Evolutionary conservation across 2,888 invertebrate species (phyloP).

Genomic region (Drosophila subquinaria): DNA sequence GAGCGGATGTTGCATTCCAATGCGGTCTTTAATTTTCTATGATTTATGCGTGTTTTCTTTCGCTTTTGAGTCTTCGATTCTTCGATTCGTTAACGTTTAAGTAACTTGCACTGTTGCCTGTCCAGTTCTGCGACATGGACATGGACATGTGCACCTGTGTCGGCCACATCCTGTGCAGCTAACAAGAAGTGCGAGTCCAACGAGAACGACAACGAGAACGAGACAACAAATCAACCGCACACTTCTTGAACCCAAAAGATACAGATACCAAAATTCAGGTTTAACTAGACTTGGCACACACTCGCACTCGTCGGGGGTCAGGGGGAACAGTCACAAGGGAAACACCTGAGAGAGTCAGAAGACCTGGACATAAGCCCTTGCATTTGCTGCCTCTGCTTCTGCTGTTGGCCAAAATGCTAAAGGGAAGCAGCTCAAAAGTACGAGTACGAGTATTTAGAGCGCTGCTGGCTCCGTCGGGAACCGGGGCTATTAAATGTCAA

Average conservation of each 20-base stretch:
- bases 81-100: constrained; percentile 68
- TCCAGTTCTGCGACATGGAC: constrained; percentile 26
- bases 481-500: constrained; percentile 80
- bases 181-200: constrained; percentile 21
- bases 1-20: constrained; percentile 44
- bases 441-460: constrained; percentile 50
- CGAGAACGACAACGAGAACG: constrained; percentile 7
- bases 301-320: neutral
- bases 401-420: constrained; percentile 25
- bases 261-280: constrained; percentile 73
- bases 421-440: constrained; percentile 12
- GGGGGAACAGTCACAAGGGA: constrained; percentile 21
- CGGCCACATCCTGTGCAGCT: constrained; percentile 71
- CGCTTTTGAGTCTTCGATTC: neutral
- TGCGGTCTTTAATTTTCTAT: constrained; percentile 60
- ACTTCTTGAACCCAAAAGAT: constrained; percentile 33
- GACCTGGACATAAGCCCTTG: constrained; percentile 17
- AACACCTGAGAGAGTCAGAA: constrained; percentile 39
- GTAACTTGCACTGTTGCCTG: constrained; percentile 57
- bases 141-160: constrained; percentile 73
- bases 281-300: constrained; percentile 66
- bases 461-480: constrained; percentile 33
- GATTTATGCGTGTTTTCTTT: constrained; percentile 18
- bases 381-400: constrained; percentile 1
- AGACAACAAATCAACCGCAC: constrained; percentile 18